Percentiles rank a stretch among this genome's conserved stretches.
Conservation (phyloP, 2,113 vertebrate species). For the Strigops habroptila region DNA sequence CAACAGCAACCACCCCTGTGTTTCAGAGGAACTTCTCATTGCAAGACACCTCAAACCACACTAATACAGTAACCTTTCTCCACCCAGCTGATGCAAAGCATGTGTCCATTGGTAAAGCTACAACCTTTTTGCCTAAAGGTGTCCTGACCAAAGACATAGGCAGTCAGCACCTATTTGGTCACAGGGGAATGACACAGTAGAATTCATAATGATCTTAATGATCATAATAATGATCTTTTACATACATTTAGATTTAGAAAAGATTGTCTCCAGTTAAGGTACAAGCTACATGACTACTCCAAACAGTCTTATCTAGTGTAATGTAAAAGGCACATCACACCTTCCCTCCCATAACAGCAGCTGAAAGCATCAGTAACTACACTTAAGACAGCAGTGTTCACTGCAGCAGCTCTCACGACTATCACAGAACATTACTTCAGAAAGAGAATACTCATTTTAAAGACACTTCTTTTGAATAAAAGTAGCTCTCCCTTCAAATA, state of each 20-base stretch:
- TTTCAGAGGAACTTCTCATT: background rate
- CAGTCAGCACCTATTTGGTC: background rate
- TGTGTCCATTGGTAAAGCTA: background rate
- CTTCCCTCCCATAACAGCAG: background rate
- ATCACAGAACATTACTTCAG: background rate
- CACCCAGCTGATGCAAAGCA: background rate
- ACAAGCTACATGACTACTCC: background rate
- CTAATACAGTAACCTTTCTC: background rate
- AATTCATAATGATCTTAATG: background rate
- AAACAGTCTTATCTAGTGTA: background rate
- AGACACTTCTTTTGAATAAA: background rate
- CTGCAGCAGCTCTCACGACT: background rate
- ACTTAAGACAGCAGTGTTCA: background rate
- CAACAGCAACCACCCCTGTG: background rate
- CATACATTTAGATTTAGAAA: background rate
- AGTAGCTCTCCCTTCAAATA: background rate
- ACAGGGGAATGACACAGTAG: background rate
- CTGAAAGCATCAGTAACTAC: background rate
- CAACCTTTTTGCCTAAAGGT: background rate
- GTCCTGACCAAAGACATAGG: background rate
- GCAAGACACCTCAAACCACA: background rate
- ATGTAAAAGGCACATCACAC: background rate
- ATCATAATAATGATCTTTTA: background rate
- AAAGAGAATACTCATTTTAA: background rate
- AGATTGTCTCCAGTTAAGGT: background rate